These are phyloP conservation scores for Phymastichus coffea DNA, from an alignment of 1,140 invertebrate species.

Conservation along the genomic window DNA sequence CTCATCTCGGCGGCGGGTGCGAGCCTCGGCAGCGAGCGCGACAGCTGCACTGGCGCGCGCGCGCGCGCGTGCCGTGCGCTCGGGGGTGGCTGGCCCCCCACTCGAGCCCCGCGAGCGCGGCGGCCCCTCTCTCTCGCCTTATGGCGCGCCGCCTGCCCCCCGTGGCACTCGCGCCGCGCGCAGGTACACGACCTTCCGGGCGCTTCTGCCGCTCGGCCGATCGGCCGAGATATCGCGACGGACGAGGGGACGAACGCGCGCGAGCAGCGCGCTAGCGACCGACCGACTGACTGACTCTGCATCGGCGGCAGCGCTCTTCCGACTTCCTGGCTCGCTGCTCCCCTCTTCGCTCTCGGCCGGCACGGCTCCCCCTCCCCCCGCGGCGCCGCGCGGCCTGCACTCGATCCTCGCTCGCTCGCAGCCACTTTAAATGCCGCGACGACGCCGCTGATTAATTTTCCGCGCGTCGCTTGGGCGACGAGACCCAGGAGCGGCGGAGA, in stretches of 20 bases:
- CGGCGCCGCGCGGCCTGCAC: neutral
- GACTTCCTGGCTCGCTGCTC: neutral
- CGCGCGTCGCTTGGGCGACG: neutral
- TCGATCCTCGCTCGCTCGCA: neutral
- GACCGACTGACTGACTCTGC: no score
- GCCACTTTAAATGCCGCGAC: neutral
- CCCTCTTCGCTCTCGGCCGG: neutral
- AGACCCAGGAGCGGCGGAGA: neutral
- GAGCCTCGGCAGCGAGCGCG: no score
- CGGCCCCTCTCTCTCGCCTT: neutral
- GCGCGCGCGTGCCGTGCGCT: no score
- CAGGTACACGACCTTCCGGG: constrained; percentile 3
- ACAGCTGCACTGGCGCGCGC: no score
- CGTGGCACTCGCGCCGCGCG: neutral
- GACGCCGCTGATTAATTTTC: neutral
- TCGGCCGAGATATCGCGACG: no score
- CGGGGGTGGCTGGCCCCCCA: neutral
- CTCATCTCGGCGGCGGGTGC: constrained; percentile 50
- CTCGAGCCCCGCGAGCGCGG: neutral
- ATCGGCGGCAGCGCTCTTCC: neutral
- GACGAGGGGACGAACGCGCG: no score
- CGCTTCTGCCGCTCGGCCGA: neutral
- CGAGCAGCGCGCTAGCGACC: no score
- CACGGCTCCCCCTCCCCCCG: neutral
- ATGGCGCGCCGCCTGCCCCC: neutral